These are phyloP conservation scores for Argopecten irradians DNA, from an alignment of 1,140 invertebrate species.

Conservation along the genomic window DNA sequence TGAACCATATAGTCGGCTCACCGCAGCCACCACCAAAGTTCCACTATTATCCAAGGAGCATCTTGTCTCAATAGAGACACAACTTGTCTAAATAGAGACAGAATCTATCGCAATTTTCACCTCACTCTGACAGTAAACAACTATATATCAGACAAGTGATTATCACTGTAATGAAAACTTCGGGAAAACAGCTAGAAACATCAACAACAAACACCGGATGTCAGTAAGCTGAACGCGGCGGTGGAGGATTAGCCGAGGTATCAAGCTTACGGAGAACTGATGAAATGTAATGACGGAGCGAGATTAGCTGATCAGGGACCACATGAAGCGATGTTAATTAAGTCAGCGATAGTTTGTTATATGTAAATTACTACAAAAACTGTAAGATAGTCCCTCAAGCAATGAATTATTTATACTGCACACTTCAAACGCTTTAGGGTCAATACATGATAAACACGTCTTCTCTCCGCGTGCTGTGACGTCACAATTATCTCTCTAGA, in stretches of 20 bases:
- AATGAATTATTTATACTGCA: constrained; percentile 18
- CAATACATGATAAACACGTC: neutral
- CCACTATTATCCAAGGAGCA: neutral
- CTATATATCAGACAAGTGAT: neutral
- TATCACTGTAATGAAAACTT: constrained; percentile 16
- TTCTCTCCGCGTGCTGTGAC: neutral
- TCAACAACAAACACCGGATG: neutral
- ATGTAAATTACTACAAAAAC: constrained; percentile 10
- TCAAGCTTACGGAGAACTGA: neutral
- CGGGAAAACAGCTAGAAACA: neutral
- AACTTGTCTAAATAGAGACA: neutral
- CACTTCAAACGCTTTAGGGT: neutral
- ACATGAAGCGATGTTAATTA: neutral
- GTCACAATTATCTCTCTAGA: neutral
- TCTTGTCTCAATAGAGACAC: neutral
- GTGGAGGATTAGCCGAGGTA: neutral
- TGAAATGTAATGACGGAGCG: neutral
- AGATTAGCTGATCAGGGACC: neutral
- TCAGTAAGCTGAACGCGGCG: neutral
- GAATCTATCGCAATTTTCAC: neutral
- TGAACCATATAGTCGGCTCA: too few species aligned
- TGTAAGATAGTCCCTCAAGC: neutral
- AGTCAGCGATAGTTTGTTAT: neutral
- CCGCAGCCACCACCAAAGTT: neutral
- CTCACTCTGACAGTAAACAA: neutral